Evolutionary conservation across 2,797 vertebrate genomes (phyloP).

Genomic region (Enteromius argenteus): DNA sequence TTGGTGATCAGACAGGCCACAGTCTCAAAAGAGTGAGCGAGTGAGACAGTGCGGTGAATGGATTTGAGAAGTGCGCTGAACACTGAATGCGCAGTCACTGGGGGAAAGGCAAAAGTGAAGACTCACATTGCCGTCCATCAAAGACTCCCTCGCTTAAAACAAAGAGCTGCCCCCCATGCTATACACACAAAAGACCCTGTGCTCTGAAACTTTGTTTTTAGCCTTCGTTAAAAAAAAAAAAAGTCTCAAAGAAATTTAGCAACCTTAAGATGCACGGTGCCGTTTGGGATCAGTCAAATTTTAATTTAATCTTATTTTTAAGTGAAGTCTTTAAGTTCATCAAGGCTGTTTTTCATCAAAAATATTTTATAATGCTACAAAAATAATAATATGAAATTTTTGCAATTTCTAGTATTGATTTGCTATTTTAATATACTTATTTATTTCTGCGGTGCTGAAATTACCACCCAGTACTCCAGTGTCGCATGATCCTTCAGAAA

Average conservation of each 20-base stretch:
- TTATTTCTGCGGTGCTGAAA: no score
- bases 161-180: not conserved
- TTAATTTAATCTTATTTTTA: not conserved
- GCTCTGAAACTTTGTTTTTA: not conserved
- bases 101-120: conserved; percentile 18
- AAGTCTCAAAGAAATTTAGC: not conserved
- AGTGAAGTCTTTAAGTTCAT: no score
- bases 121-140: not conserved
- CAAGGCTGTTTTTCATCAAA: not conserved
- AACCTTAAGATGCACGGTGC: not conserved
- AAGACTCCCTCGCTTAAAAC: conserved; percentile 19
- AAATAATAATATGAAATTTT: no score
- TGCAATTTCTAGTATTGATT: not conserved
- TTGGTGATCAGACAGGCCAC: conserved; percentile 50
- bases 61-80: conserved; percentile 16
- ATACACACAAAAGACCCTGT: not conserved
- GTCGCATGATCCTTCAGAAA: no score
- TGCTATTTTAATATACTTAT: no score
- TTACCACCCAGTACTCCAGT: no score
- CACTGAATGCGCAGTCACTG: conserved; percentile 13
- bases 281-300: no score
- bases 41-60: not conserved
- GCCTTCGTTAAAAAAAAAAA: no score
- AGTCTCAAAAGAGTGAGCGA: not conserved
- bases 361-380: not conserved